phyloP scores from a whole-genome alignment of 2,113 vertebrate species.

The Himantopus leucocephalus region DNA sequence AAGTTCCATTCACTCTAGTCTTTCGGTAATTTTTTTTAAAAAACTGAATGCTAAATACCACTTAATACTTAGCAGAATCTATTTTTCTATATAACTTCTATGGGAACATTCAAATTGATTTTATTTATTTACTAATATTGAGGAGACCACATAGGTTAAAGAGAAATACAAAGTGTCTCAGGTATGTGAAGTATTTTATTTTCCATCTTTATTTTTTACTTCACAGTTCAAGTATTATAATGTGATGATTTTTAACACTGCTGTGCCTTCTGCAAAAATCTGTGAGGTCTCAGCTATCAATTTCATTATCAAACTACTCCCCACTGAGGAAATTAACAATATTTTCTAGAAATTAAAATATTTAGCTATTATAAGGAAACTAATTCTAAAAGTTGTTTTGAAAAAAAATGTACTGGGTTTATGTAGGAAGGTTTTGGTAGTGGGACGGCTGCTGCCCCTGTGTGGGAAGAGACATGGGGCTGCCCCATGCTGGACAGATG shows the following conservation, averaged over 20 bases:
- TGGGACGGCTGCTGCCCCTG: not conserved
- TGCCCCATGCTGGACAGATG: not conserved
- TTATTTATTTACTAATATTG: not conserved
- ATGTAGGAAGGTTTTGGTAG: not conserved
- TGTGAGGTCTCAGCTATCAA: not conserved
- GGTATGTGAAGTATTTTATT: not conserved
- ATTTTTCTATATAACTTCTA: not conserved
- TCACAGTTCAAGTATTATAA: not conserved
- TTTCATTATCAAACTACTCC: not conserved
- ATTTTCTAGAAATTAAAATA: not conserved
- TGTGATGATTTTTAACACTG: not conserved
- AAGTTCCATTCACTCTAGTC: not conserved
- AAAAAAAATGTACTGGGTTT: not conserved
- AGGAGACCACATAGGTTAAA: not conserved
- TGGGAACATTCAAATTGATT: not conserved
- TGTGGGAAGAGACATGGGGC: not conserved
- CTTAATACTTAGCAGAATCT: not conserved
- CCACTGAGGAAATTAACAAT: not conserved
- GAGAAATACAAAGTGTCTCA: not conserved
- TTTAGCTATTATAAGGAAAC: not conserved
- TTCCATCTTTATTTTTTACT: not conserved
- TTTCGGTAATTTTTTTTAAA: not conserved
- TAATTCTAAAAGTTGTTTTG: not conserved
- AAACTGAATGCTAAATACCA: not conserved
- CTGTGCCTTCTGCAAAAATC: not conserved